These are phyloP conservation scores for Conus canariensis DNA, from an alignment of 2,888 invertebrate genomes.

Conservation along the genomic window DNA sequence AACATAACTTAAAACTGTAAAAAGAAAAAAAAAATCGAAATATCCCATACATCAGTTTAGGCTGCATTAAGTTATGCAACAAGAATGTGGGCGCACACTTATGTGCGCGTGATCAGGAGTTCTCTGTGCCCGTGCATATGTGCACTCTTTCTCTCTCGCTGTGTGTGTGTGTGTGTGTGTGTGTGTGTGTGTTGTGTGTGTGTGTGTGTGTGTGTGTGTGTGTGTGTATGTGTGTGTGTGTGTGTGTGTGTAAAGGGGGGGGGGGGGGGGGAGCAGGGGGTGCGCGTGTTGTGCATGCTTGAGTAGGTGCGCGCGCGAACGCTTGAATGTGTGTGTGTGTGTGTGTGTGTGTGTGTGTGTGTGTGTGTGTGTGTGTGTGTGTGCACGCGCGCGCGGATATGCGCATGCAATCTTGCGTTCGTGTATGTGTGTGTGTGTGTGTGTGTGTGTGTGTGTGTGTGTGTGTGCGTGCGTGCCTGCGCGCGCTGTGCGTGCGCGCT, in stretches of 20 bases:
- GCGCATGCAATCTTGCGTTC: not conserved
- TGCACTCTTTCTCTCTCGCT: too few relatives aligned
- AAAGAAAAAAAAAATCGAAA: too few relatives aligned
- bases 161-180: not conserved
- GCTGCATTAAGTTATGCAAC: too few relatives aligned
- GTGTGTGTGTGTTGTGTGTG: too few relatives aligned
- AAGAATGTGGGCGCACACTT: too few relatives aligned
- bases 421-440: not conserved
- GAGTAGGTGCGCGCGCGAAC: not conserved
- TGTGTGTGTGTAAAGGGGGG: not conserved
- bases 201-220: not conserved
- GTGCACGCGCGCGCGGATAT: not conserved
- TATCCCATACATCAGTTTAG: too few relatives aligned
- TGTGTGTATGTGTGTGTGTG: too few relatives aligned
- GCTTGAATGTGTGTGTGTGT: not conserved
- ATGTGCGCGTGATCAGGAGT: too few relatives aligned
- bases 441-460: not conserved
- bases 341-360: conserved; percentile 18
- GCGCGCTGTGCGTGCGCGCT: not conserved
- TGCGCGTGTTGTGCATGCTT: not conserved
- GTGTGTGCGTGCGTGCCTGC: not conserved
- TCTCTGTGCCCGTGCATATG: too few relatives aligned
- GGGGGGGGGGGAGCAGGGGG: not conserved
- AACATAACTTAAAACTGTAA: too few relatives aligned
- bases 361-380: conserved; percentile 29